Conservation (phyloP, 2,113 vertebrate species). For the Callithrix jacchus region DNA sequence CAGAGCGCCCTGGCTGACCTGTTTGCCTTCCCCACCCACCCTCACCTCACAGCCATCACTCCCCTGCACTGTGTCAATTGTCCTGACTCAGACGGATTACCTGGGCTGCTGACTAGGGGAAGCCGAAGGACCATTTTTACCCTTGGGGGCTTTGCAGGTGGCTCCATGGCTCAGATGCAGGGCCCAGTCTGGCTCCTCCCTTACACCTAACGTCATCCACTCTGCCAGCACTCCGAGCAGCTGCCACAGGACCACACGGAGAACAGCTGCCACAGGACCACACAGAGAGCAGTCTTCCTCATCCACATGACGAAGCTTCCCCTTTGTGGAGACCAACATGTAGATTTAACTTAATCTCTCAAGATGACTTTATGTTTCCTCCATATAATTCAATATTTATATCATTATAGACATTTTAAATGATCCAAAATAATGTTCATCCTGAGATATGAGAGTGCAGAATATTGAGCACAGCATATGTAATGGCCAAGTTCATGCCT, state of each 20-base stretch:
- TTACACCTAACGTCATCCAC: rapidly evolving
- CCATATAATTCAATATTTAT: background rate
- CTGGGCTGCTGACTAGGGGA: rapidly evolving
- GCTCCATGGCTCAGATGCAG: rapidly evolving
- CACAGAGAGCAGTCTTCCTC: rapidly evolving
- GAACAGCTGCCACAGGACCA: rapidly evolving
- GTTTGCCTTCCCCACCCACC: rapidly evolving
- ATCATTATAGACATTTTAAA: background rate
- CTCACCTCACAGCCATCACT: rapidly evolving
- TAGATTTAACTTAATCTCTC: background rate
- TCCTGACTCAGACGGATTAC: rapidly evolving
- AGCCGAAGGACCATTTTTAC: no score
- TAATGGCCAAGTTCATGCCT: background rate
- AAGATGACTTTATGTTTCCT: background rate
- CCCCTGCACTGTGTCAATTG: rapidly evolving
- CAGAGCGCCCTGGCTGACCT: no score
- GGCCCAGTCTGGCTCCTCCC: background rate
- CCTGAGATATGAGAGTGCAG: background rate
- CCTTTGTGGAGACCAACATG: background rate
- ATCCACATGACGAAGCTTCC: rapidly evolving
- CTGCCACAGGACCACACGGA: rapidly evolving
- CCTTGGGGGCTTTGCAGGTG: background rate
- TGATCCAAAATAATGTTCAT: background rate
- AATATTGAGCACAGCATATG: background rate
- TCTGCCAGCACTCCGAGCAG: rapidly evolving